These are phyloP conservation scores for Varanus salvator DNA, from an alignment of 2,113 vertebrate genomes.

Conservation along the genomic window DNA sequence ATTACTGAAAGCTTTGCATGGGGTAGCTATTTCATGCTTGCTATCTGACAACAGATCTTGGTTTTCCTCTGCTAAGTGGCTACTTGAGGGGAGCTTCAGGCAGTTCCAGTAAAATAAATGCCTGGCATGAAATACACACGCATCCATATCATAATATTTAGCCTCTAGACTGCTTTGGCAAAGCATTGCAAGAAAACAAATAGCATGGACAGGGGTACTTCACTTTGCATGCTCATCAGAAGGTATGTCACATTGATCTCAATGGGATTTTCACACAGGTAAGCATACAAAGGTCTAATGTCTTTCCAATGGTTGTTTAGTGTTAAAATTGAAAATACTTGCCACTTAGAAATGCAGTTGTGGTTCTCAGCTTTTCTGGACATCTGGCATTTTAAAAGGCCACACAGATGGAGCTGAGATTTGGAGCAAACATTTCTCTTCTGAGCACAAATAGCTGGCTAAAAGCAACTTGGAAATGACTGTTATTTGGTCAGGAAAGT, in stretches of 20 bases:
- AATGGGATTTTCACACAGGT: not conserved
- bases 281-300: not conserved
- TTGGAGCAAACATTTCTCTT: not conserved
- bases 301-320: not conserved
- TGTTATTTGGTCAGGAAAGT: not conserved
- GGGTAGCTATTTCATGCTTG: not conserved
- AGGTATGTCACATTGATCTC: not conserved
- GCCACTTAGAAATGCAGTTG: not conserved
- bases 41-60: not conserved
- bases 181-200: not conserved
- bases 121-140: not conserved
- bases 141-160: not conserved
- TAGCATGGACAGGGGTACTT: not conserved
- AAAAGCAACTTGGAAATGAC: not conserved
- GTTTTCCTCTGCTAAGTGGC: not conserved
- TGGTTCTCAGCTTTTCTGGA: not conserved
- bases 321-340: not conserved
- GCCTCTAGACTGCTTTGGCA: not conserved
- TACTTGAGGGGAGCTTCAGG: not conserved
- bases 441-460: not conserved
- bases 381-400: slow-evolving; percentile 9
- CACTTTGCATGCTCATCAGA: not conserved
- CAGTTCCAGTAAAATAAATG: not conserved
- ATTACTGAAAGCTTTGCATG: not conserved
- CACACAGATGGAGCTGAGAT: not conserved